Base-by-base conservation (phyloP, 2,113 vertebrate species). In the Pithys albifrons region DNA sequence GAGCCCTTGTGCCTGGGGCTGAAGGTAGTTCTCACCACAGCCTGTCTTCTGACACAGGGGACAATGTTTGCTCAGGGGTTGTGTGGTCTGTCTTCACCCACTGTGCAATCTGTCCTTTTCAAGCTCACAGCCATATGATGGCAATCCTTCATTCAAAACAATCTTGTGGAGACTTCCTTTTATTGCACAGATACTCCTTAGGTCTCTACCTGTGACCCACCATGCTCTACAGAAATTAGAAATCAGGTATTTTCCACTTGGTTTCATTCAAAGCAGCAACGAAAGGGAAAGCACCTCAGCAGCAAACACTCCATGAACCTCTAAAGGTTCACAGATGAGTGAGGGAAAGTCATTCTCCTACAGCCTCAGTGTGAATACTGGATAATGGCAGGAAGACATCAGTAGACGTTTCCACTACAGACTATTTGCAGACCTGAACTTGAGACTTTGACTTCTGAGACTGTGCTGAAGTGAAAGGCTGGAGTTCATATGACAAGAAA, bases 41-140 rank as follows among this genome's bases (percentile, higher is more conserved):
- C 31, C 35, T 70, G 23, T 35, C 62, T 49, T 64, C 45, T 67
- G 37, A 22, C 51, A 6, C 3, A 4, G 9, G 29, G n/a, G 54
- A 76, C 24, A 10, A 49, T 0, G 9, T 1, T 1, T 5, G 28
- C 31, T n/a, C n/a, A 31, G 28, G 31, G 49, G n/a, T 0, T 15
- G 20, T 4, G 2, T 2, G 0, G 19, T 48, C 48, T 27, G n/a
- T 49, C 62, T n/a, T 48, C 55, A 19, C 6, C n/a, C 76, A n/a
- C 11, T 1, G 6, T n/a, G 51, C n/a, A 18, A 51, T 17, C 54
- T 67, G 27, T 64, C 45, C 39, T 48, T 20, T 52, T 62, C 51
- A 35, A 55, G 33, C 35, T 70, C 43, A 20, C 0, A 0, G 0
- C 10, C 45, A 17, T 8, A 19, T 1, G 9, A 51, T 6, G 10